These are phyloP conservation scores for Blastomussa wellsi DNA, from an alignment of 92 coral and sea anemone genomes.

Conservation along the genomic window DNA sequence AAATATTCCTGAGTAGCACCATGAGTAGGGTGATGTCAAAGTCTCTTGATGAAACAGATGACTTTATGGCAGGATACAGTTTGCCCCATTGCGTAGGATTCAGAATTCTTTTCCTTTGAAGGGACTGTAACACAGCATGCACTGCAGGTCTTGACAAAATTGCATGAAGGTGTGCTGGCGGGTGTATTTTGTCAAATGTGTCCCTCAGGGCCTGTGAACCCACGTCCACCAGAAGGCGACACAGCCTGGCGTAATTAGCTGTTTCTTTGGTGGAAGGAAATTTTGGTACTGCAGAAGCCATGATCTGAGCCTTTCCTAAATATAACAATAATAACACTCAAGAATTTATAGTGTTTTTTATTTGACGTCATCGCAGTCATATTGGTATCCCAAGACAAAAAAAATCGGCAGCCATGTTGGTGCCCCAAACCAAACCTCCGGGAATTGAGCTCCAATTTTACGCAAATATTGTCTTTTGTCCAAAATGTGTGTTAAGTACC, in stretches of 20 bases:
- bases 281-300: background rate
- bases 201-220: background rate
- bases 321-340: background rate
- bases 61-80: background rate
- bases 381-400: too few relatives aligned
- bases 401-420: too few relatives aligned
- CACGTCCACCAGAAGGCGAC: conserved; percentile 4
- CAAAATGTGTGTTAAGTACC: too few relatives aligned
- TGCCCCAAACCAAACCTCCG: too few relatives aligned
- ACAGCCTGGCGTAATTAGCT: conserved; percentile 5
- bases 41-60: background rate
- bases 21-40: conserved; percentile 3
- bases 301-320: background rate
- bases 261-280: conserved; percentile 7
- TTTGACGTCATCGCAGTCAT: too few relatives aligned
- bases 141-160: background rate
- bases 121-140: background rate
- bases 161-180: background rate
- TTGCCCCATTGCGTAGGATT: background rate
- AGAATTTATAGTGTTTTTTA: too few relatives aligned
- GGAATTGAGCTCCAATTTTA: too few relatives aligned
- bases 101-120: background rate
- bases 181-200: background rate
- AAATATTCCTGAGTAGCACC: background rate
- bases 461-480: too few relatives aligned